Base-by-base conservation (phyloP, 1,140 invertebrate genomes). In the Teleogryllus occipitalis region DNA sequence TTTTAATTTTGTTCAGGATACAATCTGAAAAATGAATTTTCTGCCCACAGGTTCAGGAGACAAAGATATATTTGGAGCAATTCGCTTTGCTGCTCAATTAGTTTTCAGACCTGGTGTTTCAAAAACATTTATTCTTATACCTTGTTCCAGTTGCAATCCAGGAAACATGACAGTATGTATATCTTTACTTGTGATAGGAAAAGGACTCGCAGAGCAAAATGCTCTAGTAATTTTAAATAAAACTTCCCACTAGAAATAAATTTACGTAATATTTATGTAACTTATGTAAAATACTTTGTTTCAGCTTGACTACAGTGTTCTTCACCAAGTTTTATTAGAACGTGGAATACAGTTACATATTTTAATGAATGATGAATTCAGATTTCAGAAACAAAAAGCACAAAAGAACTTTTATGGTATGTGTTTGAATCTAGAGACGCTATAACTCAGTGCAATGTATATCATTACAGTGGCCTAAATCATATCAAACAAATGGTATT, bases 71-170 rank as follows among this genome's bases (percentile, higher is more conserved):
- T 92, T 96, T 83, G 88, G 87, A 22, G 96, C 95, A 7, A 89
- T 97, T 12, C 89, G 89, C 8, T 92, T 90, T 82, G 93, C 95
- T 65, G 90, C 92, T 6, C 88, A 90, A 75, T 87, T 97, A 21
- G 90, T 92, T 76, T 96, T 95, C 87, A 89, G 95, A n/a, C 89
- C 94, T 0, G 96, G 93, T 22, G 95, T 93, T 6, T 93, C 94
- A 0, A 96, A 95, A 84, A 95, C 92, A 3, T 92, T 97, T 79
- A 88, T 97, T 75, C 86, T 97, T 8, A 84, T 97, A 82, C 93
- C 95, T 0, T 97, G 95, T 85, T 91, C 91, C 0, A 87, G 88
- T 27, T 96, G 94, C 85, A 91, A 92, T 79, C 86, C 89, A 6
- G 85, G 87, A 49, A 89, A 90, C 80, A 92, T 93, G 89, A 88